These are phyloP conservation scores for Drosophila helvetica DNA, from an alignment of 2,888 invertebrate genomes.

Conservation along the genomic window DNA sequence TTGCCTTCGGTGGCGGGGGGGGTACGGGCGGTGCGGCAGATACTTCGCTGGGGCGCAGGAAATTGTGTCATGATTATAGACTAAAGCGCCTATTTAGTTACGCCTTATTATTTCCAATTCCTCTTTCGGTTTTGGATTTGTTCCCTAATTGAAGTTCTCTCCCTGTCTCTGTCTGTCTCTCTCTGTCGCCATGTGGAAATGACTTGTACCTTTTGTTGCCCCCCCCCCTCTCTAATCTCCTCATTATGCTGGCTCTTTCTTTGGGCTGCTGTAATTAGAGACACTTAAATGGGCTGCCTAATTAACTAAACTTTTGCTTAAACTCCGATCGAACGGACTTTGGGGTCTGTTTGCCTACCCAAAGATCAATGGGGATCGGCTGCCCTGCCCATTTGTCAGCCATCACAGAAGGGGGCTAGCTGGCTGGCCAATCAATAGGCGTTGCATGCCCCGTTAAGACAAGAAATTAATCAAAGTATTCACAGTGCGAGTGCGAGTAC, in stretches of 20 bases:
- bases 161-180: background rate
- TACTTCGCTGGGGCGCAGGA: conserved; percentile 46
- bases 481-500: too few relatives aligned
- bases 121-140: conserved; percentile 3
- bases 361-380: conserved; percentile 35
- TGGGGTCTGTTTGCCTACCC: background rate
- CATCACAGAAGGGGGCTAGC: conserved; percentile 6
- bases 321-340: conserved; percentile 14
- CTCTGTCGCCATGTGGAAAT: conserved; percentile 56
- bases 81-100: conserved; percentile 79
- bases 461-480: conserved; percentile 57
- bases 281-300: conserved; percentile 37
- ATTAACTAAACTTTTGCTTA: conserved; percentile 46
- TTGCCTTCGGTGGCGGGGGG: too few relatives aligned
- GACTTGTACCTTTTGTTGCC: conserved; percentile 58
- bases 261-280: conserved; percentile 29
- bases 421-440: conserved; percentile 46
- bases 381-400: conserved; percentile 14
- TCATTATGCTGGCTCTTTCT: conserved; percentile 57
- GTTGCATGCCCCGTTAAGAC: conserved; percentile 39
- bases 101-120: conserved; percentile 76
- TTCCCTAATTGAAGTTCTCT: conserved; percentile 66
- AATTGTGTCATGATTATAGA: conserved; percentile 80
- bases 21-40: background rate
- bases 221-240: conserved; percentile 36